A percentile compares a stretch with the other conserved stretches of the same genome.
Evolutionary conservation across 2,888 invertebrate species (phyloP).

Genomic region (Drosophila rellima): DNA sequence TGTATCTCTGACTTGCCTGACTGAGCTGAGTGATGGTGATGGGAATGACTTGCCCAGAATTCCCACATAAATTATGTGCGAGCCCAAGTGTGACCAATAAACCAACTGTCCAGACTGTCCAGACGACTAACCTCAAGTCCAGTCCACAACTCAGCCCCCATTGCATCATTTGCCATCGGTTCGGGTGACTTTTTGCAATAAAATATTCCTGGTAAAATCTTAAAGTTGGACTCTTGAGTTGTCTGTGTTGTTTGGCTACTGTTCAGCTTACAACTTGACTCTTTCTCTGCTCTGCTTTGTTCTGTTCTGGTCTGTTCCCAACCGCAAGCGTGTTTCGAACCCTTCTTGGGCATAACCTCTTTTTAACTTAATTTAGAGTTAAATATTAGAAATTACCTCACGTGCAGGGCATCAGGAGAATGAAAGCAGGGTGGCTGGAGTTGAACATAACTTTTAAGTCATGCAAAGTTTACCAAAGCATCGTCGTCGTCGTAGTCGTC

Average conservation of each 20-base stretch:
- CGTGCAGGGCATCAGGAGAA: conserved; percentile 62
- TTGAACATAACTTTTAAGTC: conserved; percentile 77
- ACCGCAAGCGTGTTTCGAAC: conserved; percentile 61
- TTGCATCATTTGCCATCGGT: conserved; percentile 41
- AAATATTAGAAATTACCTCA: conserved; percentile 83
- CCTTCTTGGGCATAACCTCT: conserved; percentile 34
- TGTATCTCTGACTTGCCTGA: conserved; percentile 49
- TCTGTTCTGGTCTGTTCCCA: conserved; percentile 9
- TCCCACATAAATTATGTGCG: conserved; percentile 84
- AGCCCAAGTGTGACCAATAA: conserved; percentile 85
- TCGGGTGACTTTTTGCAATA: conserved; percentile 68
- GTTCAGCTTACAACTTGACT: conserved; percentile 9
- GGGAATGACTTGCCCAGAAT: conserved; percentile 74
- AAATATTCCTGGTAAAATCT: conserved; percentile 84
- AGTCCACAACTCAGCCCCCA: conserved; percentile 15
- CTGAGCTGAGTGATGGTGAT: conserved; percentile 70
- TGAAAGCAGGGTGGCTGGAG: background rate
- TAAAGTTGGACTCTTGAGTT: conserved; percentile 38
- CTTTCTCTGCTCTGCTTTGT: background rate
- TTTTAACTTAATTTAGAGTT: conserved; percentile 78
- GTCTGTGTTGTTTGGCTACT: conserved; percentile 14
- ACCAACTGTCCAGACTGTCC: conserved; percentile 80
- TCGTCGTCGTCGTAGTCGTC: background rate
- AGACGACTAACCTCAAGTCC: conserved; percentile 56
- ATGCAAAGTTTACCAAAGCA: conserved; percentile 60